phyloP scores from a whole-genome alignment of 92 coral and sea anemone genomes.

The Zoanthus sociatus region DNA sequence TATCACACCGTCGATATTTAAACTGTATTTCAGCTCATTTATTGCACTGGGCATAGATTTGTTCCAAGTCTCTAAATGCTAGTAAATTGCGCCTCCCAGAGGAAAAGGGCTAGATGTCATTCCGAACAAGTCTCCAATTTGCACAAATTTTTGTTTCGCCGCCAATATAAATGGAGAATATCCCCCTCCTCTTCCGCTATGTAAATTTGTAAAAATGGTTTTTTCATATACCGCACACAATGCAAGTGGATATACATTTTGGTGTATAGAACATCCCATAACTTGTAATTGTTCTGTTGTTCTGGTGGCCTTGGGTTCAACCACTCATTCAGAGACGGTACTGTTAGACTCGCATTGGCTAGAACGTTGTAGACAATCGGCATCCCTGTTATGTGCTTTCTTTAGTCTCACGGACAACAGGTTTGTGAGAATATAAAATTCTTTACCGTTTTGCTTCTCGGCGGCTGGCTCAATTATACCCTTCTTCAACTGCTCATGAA shows the following conservation, averaged over 20 bases:
- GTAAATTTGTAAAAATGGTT: conserved; percentile 34
- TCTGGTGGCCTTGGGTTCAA: conserved; percentile 49
- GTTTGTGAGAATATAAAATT: conserved; percentile 16
- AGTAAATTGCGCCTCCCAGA: too few relatives aligned
- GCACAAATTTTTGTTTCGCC: not conserved
- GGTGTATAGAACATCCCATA: conserved; percentile 48
- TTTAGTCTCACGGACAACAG: conserved; percentile 15
- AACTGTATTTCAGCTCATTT: too few relatives aligned
- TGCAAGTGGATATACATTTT: conserved; percentile 46
- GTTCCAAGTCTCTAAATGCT: too few relatives aligned
- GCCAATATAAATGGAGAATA: conserved; percentile 26
- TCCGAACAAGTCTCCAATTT: not conserved
- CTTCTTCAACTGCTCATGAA: conserved; percentile 49
- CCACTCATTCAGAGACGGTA: conserved; percentile 62
- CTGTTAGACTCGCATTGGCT: conserved; percentile 29
- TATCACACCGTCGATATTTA: not conserved
- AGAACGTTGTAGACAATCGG: conserved; percentile 58
- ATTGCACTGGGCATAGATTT: too few relatives aligned
- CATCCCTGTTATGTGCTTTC: conserved; percentile 35
- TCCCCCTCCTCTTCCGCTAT: conserved; percentile 40
- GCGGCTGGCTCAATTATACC: conserved; percentile 54
- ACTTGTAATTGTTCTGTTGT: conserved; percentile 38
- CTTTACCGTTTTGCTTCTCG: conserved; percentile 54
- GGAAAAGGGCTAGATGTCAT: too few relatives aligned
- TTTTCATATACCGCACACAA: conserved; percentile 41